Evolutionary conservation across 92 coral and sea anemone genomes (phyloP).

Genomic region (Ricordea florida): DNA sequence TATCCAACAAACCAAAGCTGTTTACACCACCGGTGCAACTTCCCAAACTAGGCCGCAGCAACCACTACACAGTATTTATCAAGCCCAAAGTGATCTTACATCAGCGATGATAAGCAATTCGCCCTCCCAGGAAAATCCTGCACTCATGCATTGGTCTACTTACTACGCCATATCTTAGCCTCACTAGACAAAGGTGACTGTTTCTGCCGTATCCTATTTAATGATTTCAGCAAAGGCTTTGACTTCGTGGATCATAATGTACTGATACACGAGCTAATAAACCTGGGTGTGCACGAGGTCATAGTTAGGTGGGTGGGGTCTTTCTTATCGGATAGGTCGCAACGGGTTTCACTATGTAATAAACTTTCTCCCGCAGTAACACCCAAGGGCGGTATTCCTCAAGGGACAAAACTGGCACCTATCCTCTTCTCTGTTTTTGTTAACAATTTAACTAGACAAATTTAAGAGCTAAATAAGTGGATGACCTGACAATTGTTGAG

Average conservation of each 20-base stretch:
- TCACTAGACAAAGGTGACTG: neutral
- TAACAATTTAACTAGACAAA: neutral
- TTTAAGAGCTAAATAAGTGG: slow-evolving; percentile 2
- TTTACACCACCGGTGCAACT: neutral
- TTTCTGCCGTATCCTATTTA: neutral
- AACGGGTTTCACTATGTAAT: neutral
- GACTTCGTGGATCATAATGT: slow-evolving; percentile 4
- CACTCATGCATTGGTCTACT: neutral
- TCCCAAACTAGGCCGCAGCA: neutral
- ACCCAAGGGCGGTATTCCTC: slow-evolving; percentile 21
- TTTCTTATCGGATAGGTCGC: slow-evolving; percentile 1
- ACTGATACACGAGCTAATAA: neutral
- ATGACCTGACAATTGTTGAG: neutral
- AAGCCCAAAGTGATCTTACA: neutral
- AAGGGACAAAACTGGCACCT: slow-evolving; percentile 1
- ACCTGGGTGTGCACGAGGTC: slow-evolving; percentile 17
- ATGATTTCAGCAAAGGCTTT: slow-evolving; percentile 10
- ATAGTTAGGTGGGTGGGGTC: slow-evolving; percentile 22
- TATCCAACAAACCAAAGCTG: too few relatives aligned
- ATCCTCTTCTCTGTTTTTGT: slow-evolving; percentile 10
- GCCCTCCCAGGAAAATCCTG: neutral
- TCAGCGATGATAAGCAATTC: slow-evolving; percentile 8
- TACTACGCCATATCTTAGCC: neutral
- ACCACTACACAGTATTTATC: neutral
- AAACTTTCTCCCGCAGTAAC: neutral